Conservation (phyloP, 2,113 vertebrate species). For the Xyrauchen texanus region DNA sequence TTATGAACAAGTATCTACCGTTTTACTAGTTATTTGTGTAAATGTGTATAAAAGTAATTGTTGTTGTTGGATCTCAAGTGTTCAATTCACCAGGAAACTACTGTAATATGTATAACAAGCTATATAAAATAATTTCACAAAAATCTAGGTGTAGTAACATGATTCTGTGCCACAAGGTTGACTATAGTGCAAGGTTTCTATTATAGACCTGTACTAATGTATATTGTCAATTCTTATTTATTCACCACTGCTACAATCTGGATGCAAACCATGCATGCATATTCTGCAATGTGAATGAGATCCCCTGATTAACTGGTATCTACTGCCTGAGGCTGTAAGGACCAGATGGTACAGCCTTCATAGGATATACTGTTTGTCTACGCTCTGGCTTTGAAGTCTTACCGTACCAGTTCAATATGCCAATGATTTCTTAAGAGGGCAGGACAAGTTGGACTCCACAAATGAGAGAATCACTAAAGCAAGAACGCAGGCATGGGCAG, state of each 20-base stretch:
- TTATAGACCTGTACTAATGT: background rate
- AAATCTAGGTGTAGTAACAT: too few species aligned
- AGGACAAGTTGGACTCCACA: conserved; percentile 59
- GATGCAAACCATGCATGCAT: background rate
- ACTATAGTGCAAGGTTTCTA: background rate
- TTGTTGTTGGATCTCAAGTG: too few species aligned
- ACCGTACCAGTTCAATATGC: conserved; percentile 56
- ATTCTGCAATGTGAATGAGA: background rate
- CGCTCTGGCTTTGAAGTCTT: conserved; percentile 61
- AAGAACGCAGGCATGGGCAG: conserved; percentile 62
- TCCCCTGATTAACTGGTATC: background rate
- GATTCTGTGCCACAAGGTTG: too few species aligned
- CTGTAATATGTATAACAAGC: too few species aligned
- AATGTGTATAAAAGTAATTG: too few species aligned
- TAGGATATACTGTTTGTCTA: conserved; percentile 41
- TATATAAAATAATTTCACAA: too few species aligned
- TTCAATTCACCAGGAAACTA: too few species aligned
- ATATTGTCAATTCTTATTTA: background rate
- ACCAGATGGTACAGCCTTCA: conserved; percentile 52
- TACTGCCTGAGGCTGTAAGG: conserved; percentile 13
- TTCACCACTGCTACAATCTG: background rate
- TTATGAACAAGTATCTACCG: too few species aligned
- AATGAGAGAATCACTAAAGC: conserved; percentile 64
- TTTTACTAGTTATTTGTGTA: too few species aligned
- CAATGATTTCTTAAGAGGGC: conserved; percentile 68